A percentile compares a stretch with the other conserved stretches of the same genome.
Conservation (phyloP, 2,113 vertebrate genomes). For the Pteruthius melanotis region DNA sequence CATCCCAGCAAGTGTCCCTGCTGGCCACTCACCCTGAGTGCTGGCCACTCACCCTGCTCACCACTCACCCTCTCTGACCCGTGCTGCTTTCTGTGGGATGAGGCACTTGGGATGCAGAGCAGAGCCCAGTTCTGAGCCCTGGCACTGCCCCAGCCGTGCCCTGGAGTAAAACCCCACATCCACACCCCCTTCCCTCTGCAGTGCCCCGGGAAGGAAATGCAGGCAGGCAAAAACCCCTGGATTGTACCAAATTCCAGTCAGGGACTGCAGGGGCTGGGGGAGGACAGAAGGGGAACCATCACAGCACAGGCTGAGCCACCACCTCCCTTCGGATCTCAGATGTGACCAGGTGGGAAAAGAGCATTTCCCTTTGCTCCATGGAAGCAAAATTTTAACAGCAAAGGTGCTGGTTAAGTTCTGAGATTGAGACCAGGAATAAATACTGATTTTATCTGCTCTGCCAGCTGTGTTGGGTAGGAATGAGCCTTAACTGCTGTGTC, state of each 20-base stretch:
- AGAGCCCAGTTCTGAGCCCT: background rate
- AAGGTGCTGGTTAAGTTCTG: background rate
- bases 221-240: background rate
- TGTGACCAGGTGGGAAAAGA: background rate
- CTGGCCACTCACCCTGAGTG: background rate
- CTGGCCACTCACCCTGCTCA: background rate
- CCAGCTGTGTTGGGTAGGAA: background rate
- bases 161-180: accelerated
- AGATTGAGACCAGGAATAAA: background rate
- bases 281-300: background rate
- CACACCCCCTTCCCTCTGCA: background rate
- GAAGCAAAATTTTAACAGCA: background rate
- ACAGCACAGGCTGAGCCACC: background rate
- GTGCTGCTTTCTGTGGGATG: background rate
- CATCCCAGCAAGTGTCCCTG: background rate
- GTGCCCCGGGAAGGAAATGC: accelerated
- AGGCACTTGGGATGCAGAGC: background rate
- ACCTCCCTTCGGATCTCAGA: background rate
- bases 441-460: background rate
- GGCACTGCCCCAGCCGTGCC: background rate
- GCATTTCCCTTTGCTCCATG: background rate
- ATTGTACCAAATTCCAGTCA: accelerated
- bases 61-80: background rate
- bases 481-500: background rate
- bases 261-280: background rate